phyloP scores from a whole-genome alignment of 1,140 invertebrate species.

The Dendrolimus punctatus region DNA sequence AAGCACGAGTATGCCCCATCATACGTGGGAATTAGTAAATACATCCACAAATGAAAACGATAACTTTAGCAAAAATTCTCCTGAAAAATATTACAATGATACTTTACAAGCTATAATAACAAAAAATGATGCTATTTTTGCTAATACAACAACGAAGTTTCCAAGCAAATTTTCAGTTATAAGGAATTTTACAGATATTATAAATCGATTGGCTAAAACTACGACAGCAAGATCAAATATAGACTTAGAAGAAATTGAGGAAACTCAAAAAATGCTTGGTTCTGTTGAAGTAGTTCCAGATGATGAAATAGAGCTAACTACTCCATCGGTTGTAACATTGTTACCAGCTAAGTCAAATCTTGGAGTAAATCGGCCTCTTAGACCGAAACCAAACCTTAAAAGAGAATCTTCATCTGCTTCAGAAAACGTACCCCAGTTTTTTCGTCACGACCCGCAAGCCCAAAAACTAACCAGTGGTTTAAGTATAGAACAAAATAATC shows the following conservation, averaged over 20 bases:
- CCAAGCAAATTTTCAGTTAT: conserved; percentile 53
- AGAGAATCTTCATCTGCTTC: conserved; percentile 17
- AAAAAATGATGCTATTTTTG: conserved; percentile 58
- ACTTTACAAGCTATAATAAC: conserved; percentile 69
- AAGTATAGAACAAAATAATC: conserved; percentile 28
- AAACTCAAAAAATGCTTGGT: conserved; percentile 37
- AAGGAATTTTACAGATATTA: conserved; percentile 58
- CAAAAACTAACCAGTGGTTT: conserved; percentile 35
- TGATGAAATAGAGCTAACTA: conserved; percentile 55
- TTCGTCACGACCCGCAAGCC: conserved; percentile 32
- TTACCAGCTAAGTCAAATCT: conserved; percentile 77
- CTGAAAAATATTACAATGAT: conserved; percentile 67
- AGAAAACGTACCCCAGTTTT: conserved; percentile 42
- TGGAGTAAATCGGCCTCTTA: conserved; percentile 71
- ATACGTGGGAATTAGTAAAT: conserved; percentile 66
- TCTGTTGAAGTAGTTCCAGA: conserved; percentile 55
- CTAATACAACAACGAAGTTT: conserved; percentile 66
- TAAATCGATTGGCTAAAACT: conserved; percentile 50
- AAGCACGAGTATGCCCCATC: conserved; percentile 49
- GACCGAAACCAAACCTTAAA: conserved; percentile 68
- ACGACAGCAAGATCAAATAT: conserved; percentile 21
- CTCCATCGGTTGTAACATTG: conserved; percentile 69
- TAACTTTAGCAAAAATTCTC: conserved; percentile 45
- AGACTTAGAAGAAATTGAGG: conserved; percentile 18
- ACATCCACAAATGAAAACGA: conserved; percentile 58